phyloP scores from a whole-genome alignment of 2,888 invertebrate genomes.

The Nebria brevicollis region DNA sequence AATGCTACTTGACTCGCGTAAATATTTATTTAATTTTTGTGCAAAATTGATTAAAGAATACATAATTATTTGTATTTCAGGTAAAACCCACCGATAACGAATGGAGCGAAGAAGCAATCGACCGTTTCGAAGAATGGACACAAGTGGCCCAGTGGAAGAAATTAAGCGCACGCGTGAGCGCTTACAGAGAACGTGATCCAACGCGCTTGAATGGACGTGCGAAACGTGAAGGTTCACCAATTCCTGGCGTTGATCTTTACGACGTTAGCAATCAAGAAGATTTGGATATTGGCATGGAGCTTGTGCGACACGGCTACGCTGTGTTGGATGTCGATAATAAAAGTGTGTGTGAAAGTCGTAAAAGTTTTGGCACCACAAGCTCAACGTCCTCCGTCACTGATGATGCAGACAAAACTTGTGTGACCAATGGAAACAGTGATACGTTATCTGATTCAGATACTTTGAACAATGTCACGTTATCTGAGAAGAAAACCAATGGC shows the following conservation, averaged over 20 bases:
- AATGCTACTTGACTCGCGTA: constrained; percentile 69
- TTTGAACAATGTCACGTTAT: background rate
- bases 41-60: background rate
- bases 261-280: constrained; percentile 74
- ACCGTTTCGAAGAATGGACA: constrained; percentile 75
- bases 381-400: constrained; percentile 23
- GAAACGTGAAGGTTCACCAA: constrained; percentile 74
- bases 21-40: background rate
- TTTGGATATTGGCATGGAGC: constrained; percentile 70
- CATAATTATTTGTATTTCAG: constrained; percentile 67
- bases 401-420: constrained; percentile 7
- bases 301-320: constrained; percentile 72
- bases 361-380: background rate
- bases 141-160: constrained; percentile 85
- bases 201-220: constrained; percentile 56
- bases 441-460: constrained; percentile 11
- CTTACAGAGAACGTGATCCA: constrained; percentile 70
- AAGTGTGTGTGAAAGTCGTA: background rate
- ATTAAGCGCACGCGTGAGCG: constrained; percentile 78
- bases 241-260: constrained; percentile 81
- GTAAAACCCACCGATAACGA: constrained; percentile 67
- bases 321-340: constrained; percentile 54
- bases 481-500: background rate
- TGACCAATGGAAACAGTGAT: constrained; percentile 24
- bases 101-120: constrained; percentile 73